Evolutionary conservation across 2,113 vertebrate genomes (phyloP).

Genomic region (Brachyistius frenatus): DNA sequence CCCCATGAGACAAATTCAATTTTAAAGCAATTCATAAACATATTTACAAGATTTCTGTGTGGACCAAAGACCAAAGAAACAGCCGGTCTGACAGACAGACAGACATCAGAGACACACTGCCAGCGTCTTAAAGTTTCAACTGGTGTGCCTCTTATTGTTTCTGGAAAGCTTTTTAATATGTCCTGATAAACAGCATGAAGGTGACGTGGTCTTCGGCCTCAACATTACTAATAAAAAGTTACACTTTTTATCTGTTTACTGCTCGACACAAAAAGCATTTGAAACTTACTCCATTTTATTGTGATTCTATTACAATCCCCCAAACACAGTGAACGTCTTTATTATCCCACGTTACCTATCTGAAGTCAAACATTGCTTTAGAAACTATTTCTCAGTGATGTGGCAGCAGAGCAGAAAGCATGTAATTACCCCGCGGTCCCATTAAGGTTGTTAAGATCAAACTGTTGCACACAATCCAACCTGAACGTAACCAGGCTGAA

Average conservation of each 20-base stretch:
- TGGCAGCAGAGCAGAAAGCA: constrained; percentile 27
- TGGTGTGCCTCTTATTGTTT: background rate
- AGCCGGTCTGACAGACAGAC: too few relatives aligned
- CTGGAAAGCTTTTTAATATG: background rate
- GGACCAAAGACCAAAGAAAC: too few relatives aligned
- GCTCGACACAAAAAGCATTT: background rate
- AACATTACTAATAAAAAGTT: background rate
- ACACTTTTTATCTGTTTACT: background rate
- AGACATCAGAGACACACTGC: background rate
- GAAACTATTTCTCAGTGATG: constrained; percentile 18
- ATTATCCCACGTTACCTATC: background rate
- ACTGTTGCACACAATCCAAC: background rate
- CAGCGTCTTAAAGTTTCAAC: background rate
- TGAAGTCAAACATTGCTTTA: constrained; percentile 15
- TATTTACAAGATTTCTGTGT: too few relatives aligned
- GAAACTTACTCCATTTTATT: constrained; percentile 3
- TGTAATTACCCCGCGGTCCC: background rate
- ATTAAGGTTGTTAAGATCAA: constrained; percentile 20
- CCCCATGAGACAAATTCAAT: too few relatives aligned
- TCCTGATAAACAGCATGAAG: background rate
- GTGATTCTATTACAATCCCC: background rate
- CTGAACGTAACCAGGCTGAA: background rate
- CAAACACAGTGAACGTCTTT: background rate
- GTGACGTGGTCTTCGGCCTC: background rate
- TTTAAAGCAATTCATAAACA: too few relatives aligned